Evolutionary conservation across 2,797 vertebrate species (phyloP).

Genomic region (Spinus pinus): DNA sequence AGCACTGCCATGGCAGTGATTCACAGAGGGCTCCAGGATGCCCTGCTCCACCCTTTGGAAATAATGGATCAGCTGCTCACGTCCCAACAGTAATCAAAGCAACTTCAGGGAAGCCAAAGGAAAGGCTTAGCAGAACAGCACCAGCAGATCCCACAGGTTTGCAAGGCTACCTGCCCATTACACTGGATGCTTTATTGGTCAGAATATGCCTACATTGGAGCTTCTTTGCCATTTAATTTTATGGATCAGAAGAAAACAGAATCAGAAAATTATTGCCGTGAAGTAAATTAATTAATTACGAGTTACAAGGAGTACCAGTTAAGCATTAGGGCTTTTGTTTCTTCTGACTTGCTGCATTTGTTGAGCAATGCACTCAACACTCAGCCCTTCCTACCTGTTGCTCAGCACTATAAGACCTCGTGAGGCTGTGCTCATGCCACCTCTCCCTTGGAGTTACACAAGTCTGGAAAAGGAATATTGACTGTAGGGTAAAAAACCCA

Average conservation of each 20-base stretch:
- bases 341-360: neutral
- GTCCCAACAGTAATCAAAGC: neutral
- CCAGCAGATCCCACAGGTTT: neutral
- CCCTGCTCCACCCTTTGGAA: neutral
- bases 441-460: neutral
- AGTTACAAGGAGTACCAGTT: neutral
- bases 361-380: neutral
- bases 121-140: neutral
- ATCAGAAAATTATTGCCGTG: neutral
- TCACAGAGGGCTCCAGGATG: neutral
- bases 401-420: fast-evolving
- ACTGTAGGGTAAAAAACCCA: neutral
- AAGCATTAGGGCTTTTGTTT: neutral
- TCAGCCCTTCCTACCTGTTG: too few species aligned
- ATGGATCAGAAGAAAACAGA: neutral
- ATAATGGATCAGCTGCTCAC: neutral
- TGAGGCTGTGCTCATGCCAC: neutral
- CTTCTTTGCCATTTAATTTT: neutral
- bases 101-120: neutral
- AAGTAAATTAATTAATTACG: neutral
- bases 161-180: neutral
- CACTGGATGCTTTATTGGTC: neutral
- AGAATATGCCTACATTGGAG: neutral
- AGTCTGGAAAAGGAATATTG: neutral
- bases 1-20: fast-evolving